Evolutionary conservation across 1,140 invertebrate genomes (phyloP).

Genomic region (Ceratosolen solmsi): DNA sequence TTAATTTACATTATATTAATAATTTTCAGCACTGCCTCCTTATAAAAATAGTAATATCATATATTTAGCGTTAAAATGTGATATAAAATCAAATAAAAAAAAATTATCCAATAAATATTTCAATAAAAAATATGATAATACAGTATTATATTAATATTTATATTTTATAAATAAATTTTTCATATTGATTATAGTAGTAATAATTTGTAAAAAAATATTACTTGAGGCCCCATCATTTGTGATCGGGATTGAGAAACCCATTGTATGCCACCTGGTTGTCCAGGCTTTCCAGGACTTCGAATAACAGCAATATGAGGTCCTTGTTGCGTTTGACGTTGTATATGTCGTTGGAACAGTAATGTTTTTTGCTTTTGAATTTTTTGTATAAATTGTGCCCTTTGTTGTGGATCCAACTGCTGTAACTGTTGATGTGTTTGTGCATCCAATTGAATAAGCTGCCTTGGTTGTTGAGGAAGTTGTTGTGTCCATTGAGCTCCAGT

Average conservation of each 20-base stretch:
- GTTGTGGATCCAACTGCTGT: slow-evolving; percentile 85
- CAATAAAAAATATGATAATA: too few species aligned
- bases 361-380: slow-evolving; percentile 82
- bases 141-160: not conserved
- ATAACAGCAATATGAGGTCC: slow-evolving; percentile 74
- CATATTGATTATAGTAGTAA: not conserved
- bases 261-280: slow-evolving; percentile 69
- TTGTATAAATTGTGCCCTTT: slow-evolving; percentile 83
- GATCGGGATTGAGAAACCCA: slow-evolving; percentile 73
- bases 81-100: too few species aligned
- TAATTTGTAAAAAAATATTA: slow-evolving; percentile 13
- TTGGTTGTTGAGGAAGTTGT: slow-evolving; percentile 71
- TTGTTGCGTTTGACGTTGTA: slow-evolving; percentile 74
- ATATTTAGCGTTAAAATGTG: not conserved
- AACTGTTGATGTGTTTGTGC: slow-evolving; percentile 87
- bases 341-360: slow-evolving; percentile 74
- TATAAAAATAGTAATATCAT: not conserved
- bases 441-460: slow-evolving; percentile 84
- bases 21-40: not conserved
- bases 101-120: too few species aligned
- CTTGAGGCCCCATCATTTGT: slow-evolving; percentile 67
- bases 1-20: not conserved
- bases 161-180: not conserved
- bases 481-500: slow-evolving; percentile 70
- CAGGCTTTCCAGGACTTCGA: slow-evolving; percentile 71